phyloP scores from a whole-genome alignment of 2,888 invertebrate species.

The Smittia aterrima region DNA sequence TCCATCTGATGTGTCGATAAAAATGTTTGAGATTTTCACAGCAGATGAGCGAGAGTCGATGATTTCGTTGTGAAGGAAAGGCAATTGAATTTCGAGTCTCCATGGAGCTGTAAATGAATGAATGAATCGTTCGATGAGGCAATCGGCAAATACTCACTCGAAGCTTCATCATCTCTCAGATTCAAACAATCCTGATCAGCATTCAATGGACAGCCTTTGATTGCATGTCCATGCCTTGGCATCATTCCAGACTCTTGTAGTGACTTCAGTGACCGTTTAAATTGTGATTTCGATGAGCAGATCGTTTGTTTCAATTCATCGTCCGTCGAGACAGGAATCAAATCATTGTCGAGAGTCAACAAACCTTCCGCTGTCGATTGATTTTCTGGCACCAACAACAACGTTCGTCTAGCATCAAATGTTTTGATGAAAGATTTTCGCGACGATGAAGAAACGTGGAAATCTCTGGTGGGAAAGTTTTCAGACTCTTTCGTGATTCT shows the following conservation, averaged over 20 bases:
- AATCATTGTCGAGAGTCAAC: background rate
- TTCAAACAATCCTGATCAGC: conserved; percentile 47
- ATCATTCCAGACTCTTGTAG: background rate
- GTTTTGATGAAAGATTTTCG: background rate
- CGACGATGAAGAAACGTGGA: background rate
- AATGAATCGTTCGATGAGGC: conserved; percentile 13
- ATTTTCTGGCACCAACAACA: background rate
- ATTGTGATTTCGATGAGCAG: background rate
- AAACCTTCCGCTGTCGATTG: background rate
- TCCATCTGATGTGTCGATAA: conserved; percentile 28
- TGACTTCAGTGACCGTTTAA: conserved; percentile 5
- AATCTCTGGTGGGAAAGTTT: background rate
- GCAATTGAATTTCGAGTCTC: conserved; percentile 15
- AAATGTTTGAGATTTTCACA: conserved; percentile 35
- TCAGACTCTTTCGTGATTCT: background rate
- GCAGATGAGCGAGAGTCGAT: conserved; percentile 18
- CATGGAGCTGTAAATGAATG: conserved; percentile 12
- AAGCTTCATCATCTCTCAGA: conserved; percentile 47
- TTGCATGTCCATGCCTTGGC: background rate
- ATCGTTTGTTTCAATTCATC: conserved; percentile 5
- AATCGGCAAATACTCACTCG: conserved; percentile 45
- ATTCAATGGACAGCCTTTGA: conserved; percentile 12
- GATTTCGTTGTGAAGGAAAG: conserved; percentile 27
- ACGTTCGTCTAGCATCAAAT: background rate
- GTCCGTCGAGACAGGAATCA: background rate